Base-by-base conservation (phyloP, 2,888 invertebrate species). In the Drosophila kokeensis region DNA sequence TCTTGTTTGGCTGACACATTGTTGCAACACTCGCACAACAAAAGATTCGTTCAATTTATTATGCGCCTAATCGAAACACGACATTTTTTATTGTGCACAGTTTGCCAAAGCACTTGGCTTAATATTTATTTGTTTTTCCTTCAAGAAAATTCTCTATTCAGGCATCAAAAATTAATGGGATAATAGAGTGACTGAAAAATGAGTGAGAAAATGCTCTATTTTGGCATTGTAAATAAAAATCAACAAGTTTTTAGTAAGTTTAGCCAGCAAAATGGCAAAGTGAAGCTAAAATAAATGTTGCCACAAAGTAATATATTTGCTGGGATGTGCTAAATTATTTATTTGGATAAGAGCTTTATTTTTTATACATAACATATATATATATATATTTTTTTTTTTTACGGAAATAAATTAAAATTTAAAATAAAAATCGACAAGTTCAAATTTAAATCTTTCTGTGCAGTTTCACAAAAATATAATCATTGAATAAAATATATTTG, bases 61-160 rank as follows among this genome's bases (percentile, higher is more conserved):
- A 67, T 77, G 49, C 59, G 36, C 55, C 55, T 49, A 81, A 83
- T 64, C 34, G 64, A 79, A 66, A 61, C 74, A 38, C 36, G 32
- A 61, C 62, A 71, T 45, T 60, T 6, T n/a, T 2, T 29, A 11
- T 2, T n/a, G 27, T 27, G 34, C 18, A 18, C 18, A 24, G 27
- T 49, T 45, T 45, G 13, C 24, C 45, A 15, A 24, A 15, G 45
- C 24, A 8, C 8, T 1, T 24, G 8, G 15, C 24, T 2, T 4
- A 0, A 5, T 2, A 24, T 8, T 45, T 24, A 24, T 45, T 15
- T 45, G 21, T 15, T 7, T 21, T 42, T 21, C 11, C 11, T 1
- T 15, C 4, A 4, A 4, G 8, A 45, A 15, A 24, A 45, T 21
- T 21, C 21, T 45, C 4, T 4, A n/a, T 6, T 42, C 40, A 11